phyloP scores from a whole-genome alignment of 1,140 invertebrate genomes.

The Subanguina moxae region DNA sequence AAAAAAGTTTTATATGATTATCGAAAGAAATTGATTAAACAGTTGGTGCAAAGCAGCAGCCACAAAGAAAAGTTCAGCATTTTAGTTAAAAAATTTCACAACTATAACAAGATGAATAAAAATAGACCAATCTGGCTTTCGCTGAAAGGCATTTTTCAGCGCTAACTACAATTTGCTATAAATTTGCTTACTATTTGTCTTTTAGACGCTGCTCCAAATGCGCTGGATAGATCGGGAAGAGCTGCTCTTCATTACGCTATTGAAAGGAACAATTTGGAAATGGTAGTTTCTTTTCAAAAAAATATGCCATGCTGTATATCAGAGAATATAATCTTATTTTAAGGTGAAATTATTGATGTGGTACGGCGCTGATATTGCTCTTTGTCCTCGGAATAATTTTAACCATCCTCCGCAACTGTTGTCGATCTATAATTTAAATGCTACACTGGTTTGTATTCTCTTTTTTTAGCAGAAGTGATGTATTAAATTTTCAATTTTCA shows the following conservation, averaged over 20 bases:
- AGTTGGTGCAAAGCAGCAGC: too few relatives aligned
- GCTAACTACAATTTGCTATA: too few relatives aligned
- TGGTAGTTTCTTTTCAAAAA: conserved; percentile 12
- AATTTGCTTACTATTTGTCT: background rate
- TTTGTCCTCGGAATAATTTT: conserved; percentile 9
- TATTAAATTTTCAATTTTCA: background rate
- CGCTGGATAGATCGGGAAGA: conserved; percentile 18
- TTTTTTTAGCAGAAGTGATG: background rate
- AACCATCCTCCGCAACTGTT: conserved; percentile 11
- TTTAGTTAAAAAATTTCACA: too few relatives aligned
- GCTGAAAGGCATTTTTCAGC: too few relatives aligned
- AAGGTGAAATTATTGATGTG: conserved; percentile 33
- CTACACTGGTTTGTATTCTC: background rate
- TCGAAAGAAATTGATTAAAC: too few relatives aligned
- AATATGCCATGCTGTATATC: too few relatives aligned
- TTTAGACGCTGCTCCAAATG: conserved; percentile 29
- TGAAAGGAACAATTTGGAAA: conserved; percentile 30
- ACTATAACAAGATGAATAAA: too few relatives aligned
- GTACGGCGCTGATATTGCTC: conserved; percentile 34
- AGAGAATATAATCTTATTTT: conserved; percentile 5
- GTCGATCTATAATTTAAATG: conserved; percentile 11
- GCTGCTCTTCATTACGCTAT: conserved; percentile 28
- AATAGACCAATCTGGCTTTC: too few relatives aligned
- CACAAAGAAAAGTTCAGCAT: too few relatives aligned
- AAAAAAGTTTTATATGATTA: too few relatives aligned